These are phyloP conservation scores for Onychorhynchus coronatus DNA, from an alignment of 2,113 vertebrate species.

Conservation along the genomic window DNA sequence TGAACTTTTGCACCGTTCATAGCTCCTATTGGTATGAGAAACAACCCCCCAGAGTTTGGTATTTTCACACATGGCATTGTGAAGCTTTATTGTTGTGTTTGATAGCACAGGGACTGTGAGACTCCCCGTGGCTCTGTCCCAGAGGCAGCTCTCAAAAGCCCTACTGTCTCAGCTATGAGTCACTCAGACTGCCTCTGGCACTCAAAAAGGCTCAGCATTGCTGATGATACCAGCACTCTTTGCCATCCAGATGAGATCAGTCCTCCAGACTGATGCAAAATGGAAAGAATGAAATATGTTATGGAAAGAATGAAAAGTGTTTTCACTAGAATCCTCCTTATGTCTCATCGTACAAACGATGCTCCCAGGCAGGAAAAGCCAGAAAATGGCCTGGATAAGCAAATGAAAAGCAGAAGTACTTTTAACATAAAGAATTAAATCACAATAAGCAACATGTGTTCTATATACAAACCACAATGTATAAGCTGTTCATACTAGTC, in stretches of 20 bases:
- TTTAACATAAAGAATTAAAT: background rate
- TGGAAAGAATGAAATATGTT: background rate
- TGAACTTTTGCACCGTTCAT: background rate
- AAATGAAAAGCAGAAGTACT: background rate
- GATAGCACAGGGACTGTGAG: background rate
- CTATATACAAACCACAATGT: background rate
- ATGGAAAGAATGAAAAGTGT: background rate
- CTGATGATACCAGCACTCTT: background rate
- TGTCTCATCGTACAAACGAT: background rate
- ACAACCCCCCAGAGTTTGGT: background rate
- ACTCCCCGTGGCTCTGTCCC: background rate
- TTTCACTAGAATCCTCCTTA: background rate
- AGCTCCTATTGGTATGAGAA: background rate
- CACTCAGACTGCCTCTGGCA: background rate
- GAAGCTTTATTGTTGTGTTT: background rate
- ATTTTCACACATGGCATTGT: background rate
- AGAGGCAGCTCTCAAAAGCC: constrained; percentile 22
- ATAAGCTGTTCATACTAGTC: background rate
- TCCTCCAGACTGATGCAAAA: background rate
- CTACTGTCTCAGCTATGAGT: constrained; percentile 13
- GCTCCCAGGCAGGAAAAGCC: background rate
- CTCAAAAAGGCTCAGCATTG: background rate
- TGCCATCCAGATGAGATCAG: constrained; percentile 15
- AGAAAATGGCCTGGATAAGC: background rate
- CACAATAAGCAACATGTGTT: background rate